Evolutionary conservation across 2,797 vertebrate species (phyloP).

Genomic region (Clarias platycephalus): DNA sequence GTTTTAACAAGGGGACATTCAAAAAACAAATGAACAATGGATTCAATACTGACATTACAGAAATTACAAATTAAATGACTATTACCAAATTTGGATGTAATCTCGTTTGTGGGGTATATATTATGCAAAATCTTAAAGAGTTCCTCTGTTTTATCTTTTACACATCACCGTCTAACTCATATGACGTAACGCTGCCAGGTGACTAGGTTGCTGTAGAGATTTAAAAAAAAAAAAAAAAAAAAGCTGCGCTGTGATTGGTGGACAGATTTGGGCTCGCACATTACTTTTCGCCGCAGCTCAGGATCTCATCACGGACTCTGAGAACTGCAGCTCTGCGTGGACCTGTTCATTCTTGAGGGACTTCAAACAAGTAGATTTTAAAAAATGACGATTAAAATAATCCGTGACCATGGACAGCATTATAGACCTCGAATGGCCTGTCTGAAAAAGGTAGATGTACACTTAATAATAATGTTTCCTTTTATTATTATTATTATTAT

Average conservation of each 20-base stretch:
- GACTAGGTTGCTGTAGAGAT: neutral
- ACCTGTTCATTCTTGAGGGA: neutral
- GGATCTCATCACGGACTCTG: neutral
- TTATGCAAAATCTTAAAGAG: too few relatives aligned
- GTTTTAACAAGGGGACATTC: too few relatives aligned
- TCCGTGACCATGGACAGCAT: slow-evolving; percentile 81
- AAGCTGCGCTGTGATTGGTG: slow-evolving; percentile 71
- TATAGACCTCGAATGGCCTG: slow-evolving; percentile 85
- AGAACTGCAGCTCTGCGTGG: neutral
- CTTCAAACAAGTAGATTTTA: slow-evolving; percentile 50
- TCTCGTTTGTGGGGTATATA: too few relatives aligned
- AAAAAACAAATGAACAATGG: too few relatives aligned
- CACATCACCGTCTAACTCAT: too few relatives aligned
- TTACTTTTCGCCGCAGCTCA: neutral
- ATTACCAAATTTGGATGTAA: too few relatives aligned
- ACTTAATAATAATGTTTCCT: neutral
- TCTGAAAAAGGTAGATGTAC: slow-evolving; percentile 83
- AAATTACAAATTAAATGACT: too few relatives aligned
- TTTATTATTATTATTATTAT: neutral
- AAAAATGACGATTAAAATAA: slow-evolving; percentile 83
- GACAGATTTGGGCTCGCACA: slow-evolving; percentile 45
- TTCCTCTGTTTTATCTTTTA: neutral
- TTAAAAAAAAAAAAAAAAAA: neutral
- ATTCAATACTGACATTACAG: too few relatives aligned
- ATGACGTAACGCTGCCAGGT: neutral